These are phyloP conservation scores for Crocodylus rhombifer DNA, from an alignment of 2,797 vertebrate species.

Conservation along the genomic window DNA sequence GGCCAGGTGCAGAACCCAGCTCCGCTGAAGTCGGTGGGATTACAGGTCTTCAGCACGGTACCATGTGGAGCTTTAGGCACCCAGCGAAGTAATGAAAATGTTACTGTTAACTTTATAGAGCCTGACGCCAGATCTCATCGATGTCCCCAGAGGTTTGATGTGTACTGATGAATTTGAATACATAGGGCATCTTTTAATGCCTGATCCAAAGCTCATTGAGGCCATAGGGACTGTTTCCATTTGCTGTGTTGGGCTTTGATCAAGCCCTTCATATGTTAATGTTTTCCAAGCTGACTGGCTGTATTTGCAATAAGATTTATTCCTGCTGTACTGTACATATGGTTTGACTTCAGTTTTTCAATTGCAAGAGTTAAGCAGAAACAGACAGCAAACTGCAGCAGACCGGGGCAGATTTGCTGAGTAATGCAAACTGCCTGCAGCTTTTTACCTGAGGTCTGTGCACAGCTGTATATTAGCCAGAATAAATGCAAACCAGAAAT, in stretches of 20 bases:
- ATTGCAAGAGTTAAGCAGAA: slow-evolving; percentile 23
- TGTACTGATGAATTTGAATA: no score
- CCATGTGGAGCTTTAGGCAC: neutral
- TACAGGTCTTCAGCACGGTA: neutral
- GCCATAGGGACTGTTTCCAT: neutral
- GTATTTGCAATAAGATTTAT: neutral
- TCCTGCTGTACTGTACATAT: neutral
- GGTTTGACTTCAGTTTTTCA: slow-evolving; percentile 4
- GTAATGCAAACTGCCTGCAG: neutral
- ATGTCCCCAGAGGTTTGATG: no score
- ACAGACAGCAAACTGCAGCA: neutral
- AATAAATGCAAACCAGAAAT: slow-evolving; percentile 11
- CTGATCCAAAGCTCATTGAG: slow-evolving; percentile 4
- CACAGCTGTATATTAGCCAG: neutral
- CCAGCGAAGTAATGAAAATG: neutral
- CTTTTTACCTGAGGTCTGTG: neutral
- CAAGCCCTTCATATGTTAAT: neutral
- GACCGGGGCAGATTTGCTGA: slow-evolving; percentile 12
- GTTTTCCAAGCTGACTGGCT: neutral
- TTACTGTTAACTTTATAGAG: neutral
- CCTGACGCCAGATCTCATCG: no score
- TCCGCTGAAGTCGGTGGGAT: neutral
- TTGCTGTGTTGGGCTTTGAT: neutral
- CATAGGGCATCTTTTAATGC: neutral
- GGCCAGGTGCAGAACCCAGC: neutral